Evolutionary conservation across 2,113 vertebrate species (phyloP).

Genomic region (Boulengeromyrus knoepffleri): DNA sequence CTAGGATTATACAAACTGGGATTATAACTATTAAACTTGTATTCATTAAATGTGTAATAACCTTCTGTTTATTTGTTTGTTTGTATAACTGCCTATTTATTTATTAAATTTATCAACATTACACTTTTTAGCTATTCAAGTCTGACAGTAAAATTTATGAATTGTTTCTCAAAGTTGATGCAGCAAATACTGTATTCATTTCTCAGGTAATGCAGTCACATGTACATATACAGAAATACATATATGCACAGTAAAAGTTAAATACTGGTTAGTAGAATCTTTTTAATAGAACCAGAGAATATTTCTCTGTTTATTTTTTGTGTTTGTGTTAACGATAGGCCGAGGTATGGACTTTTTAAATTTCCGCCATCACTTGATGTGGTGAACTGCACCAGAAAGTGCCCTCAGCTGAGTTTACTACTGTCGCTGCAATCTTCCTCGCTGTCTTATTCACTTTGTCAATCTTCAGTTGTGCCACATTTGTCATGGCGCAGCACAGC

Average conservation of each 20-base stretch:
- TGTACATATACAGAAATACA: not conserved
- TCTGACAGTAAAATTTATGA: not conserved
- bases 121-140: not conserved
- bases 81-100: not conserved
- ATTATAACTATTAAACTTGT: not conserved
- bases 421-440: not conserved
- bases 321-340: not conserved
- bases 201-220: not conserved
- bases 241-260: not conserved
- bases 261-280: not conserved
- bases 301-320: not conserved
- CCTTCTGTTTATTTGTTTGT: not conserved
- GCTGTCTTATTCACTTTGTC: constrained; percentile 9
- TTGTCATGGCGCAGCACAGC: not conserved
- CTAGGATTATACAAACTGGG: not conserved
- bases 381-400: not conserved
- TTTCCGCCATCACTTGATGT: not conserved
- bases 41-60: not conserved
- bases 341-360: not conserved
- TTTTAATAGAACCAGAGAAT: not conserved
- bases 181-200: not conserved
- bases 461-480: not conserved
- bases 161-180: not conserved
- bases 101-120: not conserved
- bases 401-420: not conserved